Percentiles rank a stretch among this genome's conserved stretches.
Evolutionary conservation across 2,797 vertebrate species (phyloP).

Genomic region (Adelosebastes latens): DNA sequence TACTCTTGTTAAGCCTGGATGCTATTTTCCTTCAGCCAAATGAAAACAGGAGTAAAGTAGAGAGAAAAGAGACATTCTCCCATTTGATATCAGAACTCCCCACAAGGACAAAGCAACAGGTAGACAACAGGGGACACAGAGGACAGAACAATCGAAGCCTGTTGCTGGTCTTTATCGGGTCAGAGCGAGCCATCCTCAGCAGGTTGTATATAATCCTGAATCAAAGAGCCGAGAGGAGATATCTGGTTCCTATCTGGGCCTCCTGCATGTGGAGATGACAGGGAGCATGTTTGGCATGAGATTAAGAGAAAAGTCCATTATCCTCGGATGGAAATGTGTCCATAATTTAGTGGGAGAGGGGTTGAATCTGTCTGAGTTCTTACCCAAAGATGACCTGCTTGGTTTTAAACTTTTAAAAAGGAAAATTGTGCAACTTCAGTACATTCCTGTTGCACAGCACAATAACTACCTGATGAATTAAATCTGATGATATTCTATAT

Average conservation of each 20-base stretch:
- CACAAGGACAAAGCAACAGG: not conserved
- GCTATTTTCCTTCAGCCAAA: conserved; percentile 1
- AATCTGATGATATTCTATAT: not conserved
- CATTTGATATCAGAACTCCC: conserved; percentile 1
- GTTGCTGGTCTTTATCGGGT: not conserved
- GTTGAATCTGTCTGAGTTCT: not conserved
- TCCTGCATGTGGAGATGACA: conserved; percentile 52
- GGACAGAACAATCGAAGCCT: not conserved
- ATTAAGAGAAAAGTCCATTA: conserved; percentile 47
- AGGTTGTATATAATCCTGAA: conserved; percentile 31
- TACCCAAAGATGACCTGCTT: not conserved
- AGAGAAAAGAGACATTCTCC: not conserved
- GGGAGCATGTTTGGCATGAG: conserved; percentile 57
- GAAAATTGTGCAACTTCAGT: not conserved
- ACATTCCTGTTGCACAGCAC: not conserved
- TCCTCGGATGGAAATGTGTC: conserved; percentile 41
- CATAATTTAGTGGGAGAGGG: not conserved
- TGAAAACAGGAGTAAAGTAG: not conserved
- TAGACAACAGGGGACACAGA: not conserved
- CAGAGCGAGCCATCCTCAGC: not conserved
- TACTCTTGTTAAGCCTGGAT: not conserved
- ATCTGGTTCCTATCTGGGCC: conserved; percentile 56
- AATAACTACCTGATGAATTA: not conserved
- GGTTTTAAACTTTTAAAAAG: not conserved
- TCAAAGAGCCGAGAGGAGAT: conserved; percentile 23